Percentiles rank a stretch among this genome's conserved stretches.
Conservation (phyloP, 2,797 vertebrate genomes). For the Muscicapa striata region DNA sequence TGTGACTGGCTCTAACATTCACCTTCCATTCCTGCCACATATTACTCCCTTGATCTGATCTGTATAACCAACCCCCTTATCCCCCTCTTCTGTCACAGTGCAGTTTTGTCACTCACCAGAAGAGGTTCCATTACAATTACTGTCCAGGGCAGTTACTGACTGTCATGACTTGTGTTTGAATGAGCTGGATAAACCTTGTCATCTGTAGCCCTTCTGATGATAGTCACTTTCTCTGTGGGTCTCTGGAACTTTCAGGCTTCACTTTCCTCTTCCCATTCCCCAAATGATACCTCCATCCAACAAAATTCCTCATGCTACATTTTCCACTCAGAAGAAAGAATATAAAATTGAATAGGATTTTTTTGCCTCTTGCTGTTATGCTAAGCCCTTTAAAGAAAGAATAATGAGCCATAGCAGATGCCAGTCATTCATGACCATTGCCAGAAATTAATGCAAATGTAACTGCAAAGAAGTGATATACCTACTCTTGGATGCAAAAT, state of each 20-base stretch:
- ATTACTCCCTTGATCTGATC: background rate
- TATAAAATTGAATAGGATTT: background rate
- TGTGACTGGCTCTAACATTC: background rate
- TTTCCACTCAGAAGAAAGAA: background rate
- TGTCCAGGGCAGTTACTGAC: background rate
- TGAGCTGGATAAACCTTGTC: background rate
- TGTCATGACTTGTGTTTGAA: background rate
- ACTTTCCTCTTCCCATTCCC: background rate
- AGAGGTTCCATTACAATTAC: background rate
- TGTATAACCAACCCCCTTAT: background rate
- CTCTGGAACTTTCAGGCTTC: background rate
- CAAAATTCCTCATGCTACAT: background rate
- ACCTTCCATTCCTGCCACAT: background rate
- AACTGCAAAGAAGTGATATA: background rate
- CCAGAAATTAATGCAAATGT: slow-evolving; percentile 22
- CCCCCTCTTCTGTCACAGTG: background rate
- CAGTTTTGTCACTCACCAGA: background rate
- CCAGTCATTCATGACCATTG: background rate
- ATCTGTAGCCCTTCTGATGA: background rate
- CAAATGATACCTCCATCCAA: background rate
- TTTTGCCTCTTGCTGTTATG: background rate
- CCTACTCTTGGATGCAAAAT: background rate
- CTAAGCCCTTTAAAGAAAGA: background rate
- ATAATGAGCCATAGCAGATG: background rate
- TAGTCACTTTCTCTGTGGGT: background rate